Percentiles rank a stretch among this genome's conserved stretches.
Conservation (phyloP, 1,140 invertebrate species). For the Drosophila lini region DNA sequence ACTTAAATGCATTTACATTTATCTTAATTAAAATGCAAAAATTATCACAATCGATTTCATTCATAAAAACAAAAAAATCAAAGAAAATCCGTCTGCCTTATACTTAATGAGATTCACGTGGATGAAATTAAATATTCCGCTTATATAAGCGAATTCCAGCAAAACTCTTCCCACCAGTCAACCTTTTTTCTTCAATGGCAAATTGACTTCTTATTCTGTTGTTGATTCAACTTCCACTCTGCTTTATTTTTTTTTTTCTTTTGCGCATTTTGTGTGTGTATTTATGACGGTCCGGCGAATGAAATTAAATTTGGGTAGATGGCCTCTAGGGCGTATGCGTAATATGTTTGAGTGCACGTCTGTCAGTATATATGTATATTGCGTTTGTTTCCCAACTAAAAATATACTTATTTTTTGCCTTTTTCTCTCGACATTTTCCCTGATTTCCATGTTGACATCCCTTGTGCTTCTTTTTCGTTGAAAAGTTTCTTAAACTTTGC, state of each 20-base stretch:
- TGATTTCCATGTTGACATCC: slow-evolving; percentile 7
- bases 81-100: slow-evolving; percentile 1
- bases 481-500: slow-evolving; percentile 38
- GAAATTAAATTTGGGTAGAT: slow-evolving; percentile 59
- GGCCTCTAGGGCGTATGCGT: slow-evolving; percentile 62
- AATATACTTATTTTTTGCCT: slow-evolving; percentile 14
- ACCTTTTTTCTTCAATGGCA: slow-evolving; percentile 19
- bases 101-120: slow-evolving; percentile 8
- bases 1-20: too few species aligned
- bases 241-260: slow-evolving; percentile 5
- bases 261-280: slow-evolving; percentile 51
- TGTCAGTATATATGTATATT: slow-evolving; percentile 5
- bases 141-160: slow-evolving; percentile 10
- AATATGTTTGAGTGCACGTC: slow-evolving; percentile 45
- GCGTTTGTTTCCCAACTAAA: slow-evolving; percentile 39
- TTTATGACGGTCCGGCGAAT: slow-evolving; percentile 48
- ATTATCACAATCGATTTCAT: slow-evolving; percentile 5
- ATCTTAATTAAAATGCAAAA: neutral
- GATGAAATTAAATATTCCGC: slow-evolving; percentile 18
- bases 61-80: slow-evolving; percentile 7
- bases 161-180: slow-evolving; percentile 2
- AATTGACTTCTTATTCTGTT: slow-evolving; percentile 17
- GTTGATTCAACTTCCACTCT: slow-evolving; percentile 3
- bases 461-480: neutral
- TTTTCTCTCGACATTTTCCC: slow-evolving; percentile 20